phyloP scores from a whole-genome alignment of 2,113 vertebrate species.

The Ophiodon elongatus region DNA sequence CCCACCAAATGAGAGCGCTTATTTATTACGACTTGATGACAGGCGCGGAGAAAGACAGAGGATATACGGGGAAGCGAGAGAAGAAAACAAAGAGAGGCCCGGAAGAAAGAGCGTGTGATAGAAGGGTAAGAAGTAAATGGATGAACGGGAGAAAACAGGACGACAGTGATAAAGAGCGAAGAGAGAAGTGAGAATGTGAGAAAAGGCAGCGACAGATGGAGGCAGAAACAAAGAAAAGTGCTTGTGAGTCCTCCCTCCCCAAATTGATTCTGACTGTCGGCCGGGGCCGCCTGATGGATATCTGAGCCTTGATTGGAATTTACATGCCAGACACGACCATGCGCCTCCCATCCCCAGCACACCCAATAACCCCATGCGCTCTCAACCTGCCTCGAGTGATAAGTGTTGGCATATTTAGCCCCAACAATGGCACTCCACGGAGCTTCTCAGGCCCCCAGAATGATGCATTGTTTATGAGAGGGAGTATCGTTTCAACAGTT shows the following conservation, averaged over 20 bases:
- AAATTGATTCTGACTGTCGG: constrained; percentile 77
- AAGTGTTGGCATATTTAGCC: constrained; percentile 65
- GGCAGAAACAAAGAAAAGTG: constrained; percentile 65
- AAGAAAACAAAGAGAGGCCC: constrained; percentile 36
- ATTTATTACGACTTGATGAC: constrained; percentile 72
- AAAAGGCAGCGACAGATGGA: constrained; percentile 55
- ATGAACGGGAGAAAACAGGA: constrained; percentile 56
- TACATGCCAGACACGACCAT: constrained; percentile 72
- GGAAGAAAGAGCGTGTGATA: constrained; percentile 28
- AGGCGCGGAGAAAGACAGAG: constrained; percentile 20
- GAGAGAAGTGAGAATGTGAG: constrained; percentile 35
- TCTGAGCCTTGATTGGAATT: constrained; percentile 75
- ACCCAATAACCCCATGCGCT: constrained; percentile 62
- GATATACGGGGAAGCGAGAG: constrained; percentile 32
- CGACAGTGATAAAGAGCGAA: constrained; percentile 50
- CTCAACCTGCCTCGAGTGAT: constrained; percentile 72
- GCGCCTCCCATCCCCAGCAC: constrained; percentile 33
- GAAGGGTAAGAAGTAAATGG: constrained; percentile 46
- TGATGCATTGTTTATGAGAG: constrained; percentile 69
- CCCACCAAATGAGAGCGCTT: constrained; percentile 65
- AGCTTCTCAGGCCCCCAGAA: constrained; percentile 51
- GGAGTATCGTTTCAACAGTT: constrained; percentile 64
- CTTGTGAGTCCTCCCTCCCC: constrained; percentile 47
- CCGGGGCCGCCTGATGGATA: constrained; percentile 71
- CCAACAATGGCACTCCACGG: constrained; percentile 49